Conservation (phyloP, 1,140 invertebrate genomes). For the Tetraneura akinire region DNA sequence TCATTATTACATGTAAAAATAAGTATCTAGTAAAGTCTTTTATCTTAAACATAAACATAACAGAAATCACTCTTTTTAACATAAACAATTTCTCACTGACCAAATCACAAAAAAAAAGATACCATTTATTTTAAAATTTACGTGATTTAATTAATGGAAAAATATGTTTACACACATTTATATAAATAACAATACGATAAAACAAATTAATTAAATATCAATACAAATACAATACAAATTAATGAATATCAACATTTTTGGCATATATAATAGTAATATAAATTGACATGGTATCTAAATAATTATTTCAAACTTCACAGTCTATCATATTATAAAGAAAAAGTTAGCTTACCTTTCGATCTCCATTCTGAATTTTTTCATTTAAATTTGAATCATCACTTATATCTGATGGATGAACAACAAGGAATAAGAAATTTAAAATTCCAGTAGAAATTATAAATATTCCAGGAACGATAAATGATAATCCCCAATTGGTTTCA, state of each 20-base stretch:
- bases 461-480: conserved; percentile 88
- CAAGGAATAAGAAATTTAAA: conserved; percentile 83
- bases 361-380: conserved; percentile 31
- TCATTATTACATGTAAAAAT: neutral
- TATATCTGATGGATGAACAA: conserved; percentile 67
- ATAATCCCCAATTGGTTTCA: conserved; percentile 83
- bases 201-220: neutral
- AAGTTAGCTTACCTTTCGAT: conserved; percentile 14
- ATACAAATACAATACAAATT: neutral
- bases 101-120: conserved; percentile 7
- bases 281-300: neutral
- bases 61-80: neutral
- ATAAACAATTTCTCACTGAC: neutral
- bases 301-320: neutral
- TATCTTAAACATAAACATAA: neutral
- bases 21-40: neutral
- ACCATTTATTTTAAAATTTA: neutral
- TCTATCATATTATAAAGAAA: no score
- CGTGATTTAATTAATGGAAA: neutral
- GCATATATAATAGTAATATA: neutral
- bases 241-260: no score
- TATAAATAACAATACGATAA: neutral
- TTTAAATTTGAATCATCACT: conserved; percentile 13
- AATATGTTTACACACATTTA: neutral
- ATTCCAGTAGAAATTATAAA: conserved; percentile 79